These are phyloP conservation scores for Drosophila micromelanica DNA, from an alignment of 1,140 invertebrate genomes.

Conservation along the genomic window DNA sequence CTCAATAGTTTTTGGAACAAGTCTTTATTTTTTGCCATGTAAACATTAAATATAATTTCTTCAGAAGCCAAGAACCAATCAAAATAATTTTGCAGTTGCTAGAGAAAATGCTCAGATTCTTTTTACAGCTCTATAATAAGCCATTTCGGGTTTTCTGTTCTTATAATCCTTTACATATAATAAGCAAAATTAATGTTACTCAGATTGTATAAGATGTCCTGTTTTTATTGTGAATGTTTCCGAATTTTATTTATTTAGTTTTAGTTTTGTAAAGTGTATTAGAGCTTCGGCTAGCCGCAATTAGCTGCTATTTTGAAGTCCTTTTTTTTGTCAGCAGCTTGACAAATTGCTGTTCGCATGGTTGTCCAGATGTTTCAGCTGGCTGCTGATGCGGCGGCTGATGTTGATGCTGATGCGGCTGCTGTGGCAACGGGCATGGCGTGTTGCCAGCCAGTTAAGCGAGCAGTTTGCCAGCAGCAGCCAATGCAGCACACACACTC, in stretches of 20 bases:
- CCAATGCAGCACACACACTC: conserved; percentile 26
- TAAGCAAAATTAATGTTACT: too few relatives aligned
- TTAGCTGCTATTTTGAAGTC: not conserved
- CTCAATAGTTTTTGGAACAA: too few relatives aligned
- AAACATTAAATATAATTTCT: too few relatives aligned
- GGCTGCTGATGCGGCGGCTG: conserved; percentile 4
- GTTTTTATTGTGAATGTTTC: too few relatives aligned
- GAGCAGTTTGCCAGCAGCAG: conserved; percentile 32
- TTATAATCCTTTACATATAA: too few relatives aligned
- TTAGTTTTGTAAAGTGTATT: not conserved
- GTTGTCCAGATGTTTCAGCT: conserved; percentile 35
- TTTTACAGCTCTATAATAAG: too few relatives aligned
- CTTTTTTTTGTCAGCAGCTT: conserved; percentile 36
- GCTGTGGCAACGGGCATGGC: conserved; percentile 13
- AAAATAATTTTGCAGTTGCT: too few relatives aligned
- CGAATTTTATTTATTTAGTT: not conserved
- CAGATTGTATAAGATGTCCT: too few relatives aligned
- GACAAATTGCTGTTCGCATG: conserved; percentile 54
- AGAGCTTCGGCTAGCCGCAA: not conserved
- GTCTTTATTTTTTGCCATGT: too few relatives aligned
- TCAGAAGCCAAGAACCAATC: too few relatives aligned
- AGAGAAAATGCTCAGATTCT: too few relatives aligned
- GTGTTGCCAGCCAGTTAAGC: conserved; percentile 44
- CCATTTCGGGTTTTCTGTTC: too few relatives aligned
- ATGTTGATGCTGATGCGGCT: conserved; percentile 3